Percentiles rank a stretch among this genome's conserved stretches.
phyloP scores from a whole-genome alignment of 2,888 invertebrate species.

The Cactoblastis cactorum region DNA sequence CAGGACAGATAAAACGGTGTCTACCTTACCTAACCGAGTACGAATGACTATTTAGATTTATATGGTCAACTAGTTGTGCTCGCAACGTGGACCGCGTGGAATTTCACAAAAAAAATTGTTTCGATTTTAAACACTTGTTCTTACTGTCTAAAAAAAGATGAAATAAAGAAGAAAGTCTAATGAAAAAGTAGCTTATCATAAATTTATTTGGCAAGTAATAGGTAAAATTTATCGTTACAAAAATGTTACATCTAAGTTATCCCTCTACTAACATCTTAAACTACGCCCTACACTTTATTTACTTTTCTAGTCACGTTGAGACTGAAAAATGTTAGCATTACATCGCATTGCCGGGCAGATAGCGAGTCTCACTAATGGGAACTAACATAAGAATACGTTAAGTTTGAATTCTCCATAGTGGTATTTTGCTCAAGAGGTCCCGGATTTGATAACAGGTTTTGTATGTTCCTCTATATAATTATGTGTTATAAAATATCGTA shows the following conservation, averaged over 20 bases:
- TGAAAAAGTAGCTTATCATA: background rate
- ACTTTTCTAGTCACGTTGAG: constrained; percentile 22
- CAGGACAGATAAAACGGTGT: background rate
- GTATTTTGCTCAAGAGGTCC: too few species aligned
- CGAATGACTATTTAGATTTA: background rate
- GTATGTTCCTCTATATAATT: too few species aligned
- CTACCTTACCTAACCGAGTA: background rate
- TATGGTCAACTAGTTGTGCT: too few species aligned
- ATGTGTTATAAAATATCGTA: too few species aligned
- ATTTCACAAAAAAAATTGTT: too few species aligned
- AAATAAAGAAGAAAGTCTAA: too few species aligned
- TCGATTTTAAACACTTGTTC: too few species aligned
- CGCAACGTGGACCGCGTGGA: too few species aligned
- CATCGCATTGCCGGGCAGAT: constrained; percentile 19
- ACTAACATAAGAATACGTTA: constrained; percentile 9
- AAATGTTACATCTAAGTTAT: background rate
- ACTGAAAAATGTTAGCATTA: constrained; percentile 23
- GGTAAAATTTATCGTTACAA: background rate
- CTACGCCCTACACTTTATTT: background rate
- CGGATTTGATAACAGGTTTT: too few species aligned
- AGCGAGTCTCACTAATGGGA: constrained; percentile 21
- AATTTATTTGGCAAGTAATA: background rate
- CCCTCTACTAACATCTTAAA: background rate
- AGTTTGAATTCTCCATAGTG: background rate
- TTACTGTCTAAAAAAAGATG: too few species aligned